Percentiles rank a stretch among this genome's conserved stretches.
phyloP scores from a whole-genome alignment of 2,113 vertebrate genomes.

The Ictalurus punctatus region DNA sequence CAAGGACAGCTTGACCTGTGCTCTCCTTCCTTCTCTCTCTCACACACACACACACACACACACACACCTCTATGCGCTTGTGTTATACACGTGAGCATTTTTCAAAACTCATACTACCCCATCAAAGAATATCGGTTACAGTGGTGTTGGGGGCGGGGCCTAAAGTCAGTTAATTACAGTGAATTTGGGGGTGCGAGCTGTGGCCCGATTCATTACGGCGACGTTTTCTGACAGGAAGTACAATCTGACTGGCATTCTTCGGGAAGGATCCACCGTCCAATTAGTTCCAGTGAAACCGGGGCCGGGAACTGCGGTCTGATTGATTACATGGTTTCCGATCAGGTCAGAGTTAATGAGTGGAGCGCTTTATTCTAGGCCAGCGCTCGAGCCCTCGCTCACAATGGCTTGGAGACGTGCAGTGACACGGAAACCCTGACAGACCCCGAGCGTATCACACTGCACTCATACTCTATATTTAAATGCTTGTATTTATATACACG shows the following conservation, averaged over 20 bases:
- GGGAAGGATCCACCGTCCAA: not conserved
- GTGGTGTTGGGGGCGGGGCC: not conserved
- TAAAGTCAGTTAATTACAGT: not conserved
- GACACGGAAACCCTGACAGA: not conserved
- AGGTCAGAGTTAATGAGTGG: not conserved
- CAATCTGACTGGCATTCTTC: not conserved
- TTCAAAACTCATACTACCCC: not conserved
- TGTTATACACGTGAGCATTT: slow-evolving; percentile 20
- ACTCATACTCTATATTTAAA: not conserved
- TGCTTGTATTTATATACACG: not conserved
- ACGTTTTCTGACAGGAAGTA: not conserved
- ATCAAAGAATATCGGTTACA: not conserved
- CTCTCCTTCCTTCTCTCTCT: not conserved
- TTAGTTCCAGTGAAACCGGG: not conserved
- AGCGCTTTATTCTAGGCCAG: not conserved
- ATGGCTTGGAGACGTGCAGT: not conserved
- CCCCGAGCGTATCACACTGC: not conserved
- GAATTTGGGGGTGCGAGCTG: not conserved
- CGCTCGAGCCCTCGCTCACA: not conserved
- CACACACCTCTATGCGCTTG: not conserved
- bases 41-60: not conserved
- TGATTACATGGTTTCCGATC: slow-evolving; percentile 14
- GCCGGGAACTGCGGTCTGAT: slow-evolving; percentile 3
- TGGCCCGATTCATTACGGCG: not conserved
- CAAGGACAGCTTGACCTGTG: not conserved